A percentile compares a stretch with the other conserved stretches of the same genome.
Conservation (phyloP, 2,888 invertebrate species). For the Parnassius smintheus region DNA sequence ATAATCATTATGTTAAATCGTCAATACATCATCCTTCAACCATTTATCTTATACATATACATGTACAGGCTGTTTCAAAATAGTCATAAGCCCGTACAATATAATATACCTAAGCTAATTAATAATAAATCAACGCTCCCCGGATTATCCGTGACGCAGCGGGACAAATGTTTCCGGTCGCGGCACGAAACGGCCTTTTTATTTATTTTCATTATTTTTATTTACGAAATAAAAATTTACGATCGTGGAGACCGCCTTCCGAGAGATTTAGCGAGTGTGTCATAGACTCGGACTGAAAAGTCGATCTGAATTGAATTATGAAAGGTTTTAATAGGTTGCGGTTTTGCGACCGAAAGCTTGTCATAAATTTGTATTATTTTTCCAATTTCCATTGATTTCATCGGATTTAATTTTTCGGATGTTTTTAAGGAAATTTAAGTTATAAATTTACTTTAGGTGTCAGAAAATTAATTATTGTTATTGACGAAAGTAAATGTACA, state of each 20-base stretch:
- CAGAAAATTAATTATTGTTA: too few relatives aligned
- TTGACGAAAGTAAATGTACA: too few relatives aligned
- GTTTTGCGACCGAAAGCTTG: constrained; percentile 55
- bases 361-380: constrained; percentile 58
- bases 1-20: too few relatives aligned
- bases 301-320: constrained; percentile 74
- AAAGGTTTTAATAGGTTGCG: constrained; percentile 66
- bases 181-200: constrained; percentile 61
- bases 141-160: constrained; percentile 72
- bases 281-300: constrained; percentile 68
- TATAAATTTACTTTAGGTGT: too few relatives aligned
- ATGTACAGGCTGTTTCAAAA: constrained; percentile 26
- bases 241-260: constrained; percentile 71
- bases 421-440: too few relatives aligned
- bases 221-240: constrained; percentile 78
- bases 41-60: not conserved
- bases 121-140: constrained; percentile 75
- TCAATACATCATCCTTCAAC: too few relatives aligned
- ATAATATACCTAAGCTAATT: constrained; percentile 63
- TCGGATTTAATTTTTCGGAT: not conserved
- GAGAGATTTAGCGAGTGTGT: constrained; percentile 77
- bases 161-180: constrained; percentile 78
- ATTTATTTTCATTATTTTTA: constrained; percentile 78
- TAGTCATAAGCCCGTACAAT: constrained; percentile 48
- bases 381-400: constrained; percentile 9